Percentiles rank a stretch among this genome's conserved stretches.
Evolutionary conservation across 2,888 invertebrate species (phyloP).

Genomic region (Dryocosmus kuriphilus): DNA sequence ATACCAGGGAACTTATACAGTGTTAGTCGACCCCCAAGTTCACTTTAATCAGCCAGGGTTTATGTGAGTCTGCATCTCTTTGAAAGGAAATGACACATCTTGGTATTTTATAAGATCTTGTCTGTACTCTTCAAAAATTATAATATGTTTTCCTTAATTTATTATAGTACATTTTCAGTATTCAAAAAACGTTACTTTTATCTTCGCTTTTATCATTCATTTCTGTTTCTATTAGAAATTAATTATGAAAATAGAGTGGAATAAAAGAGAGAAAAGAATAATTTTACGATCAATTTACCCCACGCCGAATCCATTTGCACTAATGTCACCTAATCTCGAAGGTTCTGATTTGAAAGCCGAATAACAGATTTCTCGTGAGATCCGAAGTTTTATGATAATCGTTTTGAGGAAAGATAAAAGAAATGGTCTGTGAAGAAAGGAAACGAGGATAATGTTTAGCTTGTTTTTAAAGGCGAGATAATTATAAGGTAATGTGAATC

Average conservation of each 20-base stretch:
- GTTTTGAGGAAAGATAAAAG: neutral
- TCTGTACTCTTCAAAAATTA: neutral
- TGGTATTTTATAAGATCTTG: constrained; percentile 5
- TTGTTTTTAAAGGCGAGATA: neutral
- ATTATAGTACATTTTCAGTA: neutral
- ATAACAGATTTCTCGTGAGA: constrained; percentile 8
- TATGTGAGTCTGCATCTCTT: constrained; percentile 18
- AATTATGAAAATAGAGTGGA: neutral
- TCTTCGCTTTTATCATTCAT: no score
- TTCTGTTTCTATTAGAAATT: neutral
- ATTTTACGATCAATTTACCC: constrained; percentile 5
- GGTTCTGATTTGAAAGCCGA: constrained; percentile 16
- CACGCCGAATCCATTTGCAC: constrained; percentile 17
- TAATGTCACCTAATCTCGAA: constrained; percentile 23
- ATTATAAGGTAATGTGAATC: neutral
- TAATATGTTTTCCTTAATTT: neutral
- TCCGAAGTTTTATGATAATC: constrained; percentile 7
- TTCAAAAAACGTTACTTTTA: no score
- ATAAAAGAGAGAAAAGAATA: constrained; percentile 2
- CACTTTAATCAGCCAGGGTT: constrained; percentile 45
- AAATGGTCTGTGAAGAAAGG: constrained; percentile 27
- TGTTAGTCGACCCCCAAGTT: constrained; percentile 63
- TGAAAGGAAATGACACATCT: neutral
- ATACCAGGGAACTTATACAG: constrained; percentile 58
- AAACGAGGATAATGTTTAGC: neutral